Conservation (phyloP, 2,888 invertebrate genomes). For the Stratiomys singularior region DNA sequence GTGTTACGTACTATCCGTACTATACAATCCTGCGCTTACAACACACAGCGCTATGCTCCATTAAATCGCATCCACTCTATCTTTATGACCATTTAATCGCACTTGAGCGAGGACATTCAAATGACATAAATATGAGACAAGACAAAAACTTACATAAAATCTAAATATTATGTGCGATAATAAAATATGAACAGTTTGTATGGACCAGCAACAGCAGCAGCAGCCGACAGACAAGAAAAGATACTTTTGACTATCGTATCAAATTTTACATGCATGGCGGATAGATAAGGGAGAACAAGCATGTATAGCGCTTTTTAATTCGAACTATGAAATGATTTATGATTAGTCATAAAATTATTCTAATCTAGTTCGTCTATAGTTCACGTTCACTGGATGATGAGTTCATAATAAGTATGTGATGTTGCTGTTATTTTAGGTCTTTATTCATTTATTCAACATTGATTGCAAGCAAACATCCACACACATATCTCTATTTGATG, state of each 20-base stretch:
- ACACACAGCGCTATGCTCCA: too few relatives aligned
- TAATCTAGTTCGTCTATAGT: constrained; percentile 7
- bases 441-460: neutral
- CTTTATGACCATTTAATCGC: neutral
- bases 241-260: neutral
- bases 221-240: neutral
- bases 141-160: constrained; percentile 1
- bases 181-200: neutral
- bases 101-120: neutral
- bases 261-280: too few relatives aligned
- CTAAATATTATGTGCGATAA: constrained; percentile 18
- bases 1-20: too few relatives aligned
- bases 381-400: neutral
- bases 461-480: neutral
- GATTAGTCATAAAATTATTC: constrained; percentile 8
- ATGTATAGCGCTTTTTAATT: neutral
- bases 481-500: neutral
- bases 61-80: neutral
- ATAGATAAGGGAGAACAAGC: too few relatives aligned
- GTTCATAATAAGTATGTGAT: neutral
- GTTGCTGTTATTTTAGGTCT: neutral
- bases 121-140: constrained; percentile 8
- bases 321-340: constrained; percentile 20
- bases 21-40: too few relatives aligned
- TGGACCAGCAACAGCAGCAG: too few relatives aligned